Evolutionary conservation across 2,888 invertebrate genomes (phyloP).

Genomic region (Drosophila borealis): DNA sequence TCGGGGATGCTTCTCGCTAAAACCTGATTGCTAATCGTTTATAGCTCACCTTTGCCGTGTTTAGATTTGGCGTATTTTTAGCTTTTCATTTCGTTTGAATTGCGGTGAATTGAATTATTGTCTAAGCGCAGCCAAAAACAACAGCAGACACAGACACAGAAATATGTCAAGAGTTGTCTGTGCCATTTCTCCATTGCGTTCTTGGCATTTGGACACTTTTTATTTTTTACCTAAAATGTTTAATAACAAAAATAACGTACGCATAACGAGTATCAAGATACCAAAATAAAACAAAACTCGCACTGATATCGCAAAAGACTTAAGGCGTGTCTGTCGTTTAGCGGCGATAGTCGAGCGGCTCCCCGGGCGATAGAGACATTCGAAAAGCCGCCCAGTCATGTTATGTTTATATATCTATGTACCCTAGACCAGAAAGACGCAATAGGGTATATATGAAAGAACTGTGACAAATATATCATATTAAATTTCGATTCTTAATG

Average conservation of each 20-base stretch:
- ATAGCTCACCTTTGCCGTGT: conserved; percentile 44
- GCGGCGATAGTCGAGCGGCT: conserved; percentile 33
- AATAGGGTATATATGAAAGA: not conserved
- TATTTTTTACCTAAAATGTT: not conserved
- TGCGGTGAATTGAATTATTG: conserved; percentile 55
- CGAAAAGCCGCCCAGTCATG: conserved; percentile 38
- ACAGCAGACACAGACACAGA: conserved; percentile 35
- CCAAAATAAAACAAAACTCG: conserved; percentile 17
- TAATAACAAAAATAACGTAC: conserved; percentile 36
- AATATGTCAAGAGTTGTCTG: conserved; percentile 63
- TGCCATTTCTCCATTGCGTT: conserved; percentile 43
- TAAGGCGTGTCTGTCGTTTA: conserved; percentile 54
- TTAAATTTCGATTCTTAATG: too few relatives aligned
- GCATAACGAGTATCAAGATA: conserved; percentile 38
- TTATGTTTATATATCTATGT: conserved; percentile 26
- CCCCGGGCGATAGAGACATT: conserved; percentile 38
- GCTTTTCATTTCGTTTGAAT: conserved; percentile 54
- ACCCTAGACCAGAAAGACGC: not conserved
- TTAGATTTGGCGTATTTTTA: conserved; percentile 59
- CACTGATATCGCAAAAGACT: conserved; percentile 37
- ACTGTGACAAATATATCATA: not conserved
- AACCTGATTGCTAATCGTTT: conserved; percentile 56
- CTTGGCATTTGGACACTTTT: conserved; percentile 40
- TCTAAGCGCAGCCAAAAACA: conserved; percentile 57
- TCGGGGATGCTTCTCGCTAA: conserved; percentile 17